Percentiles rank a stretch among this genome's conserved stretches.
Evolutionary conservation across 2,113 vertebrate genomes (phyloP).

Genomic region (Cavia aperea): DNA sequence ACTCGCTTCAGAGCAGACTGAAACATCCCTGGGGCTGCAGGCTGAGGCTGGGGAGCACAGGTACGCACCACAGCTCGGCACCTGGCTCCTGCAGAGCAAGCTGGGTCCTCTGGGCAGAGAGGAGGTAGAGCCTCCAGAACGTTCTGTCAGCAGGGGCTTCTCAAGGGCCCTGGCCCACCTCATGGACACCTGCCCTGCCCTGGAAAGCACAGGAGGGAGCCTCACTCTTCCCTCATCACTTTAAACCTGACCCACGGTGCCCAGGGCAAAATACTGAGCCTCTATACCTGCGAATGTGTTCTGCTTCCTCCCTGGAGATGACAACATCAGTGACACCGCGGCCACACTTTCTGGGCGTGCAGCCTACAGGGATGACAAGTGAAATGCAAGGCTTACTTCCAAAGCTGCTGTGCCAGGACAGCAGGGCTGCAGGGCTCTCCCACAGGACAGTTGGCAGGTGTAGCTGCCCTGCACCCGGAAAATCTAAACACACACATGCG

Average conservation of each 20-base stretch:
- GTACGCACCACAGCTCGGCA: accelerated
- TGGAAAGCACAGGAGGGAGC: background rate
- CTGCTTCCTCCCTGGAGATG: constrained; percentile 86
- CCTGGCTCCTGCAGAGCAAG: background rate
- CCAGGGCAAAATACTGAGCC: background rate
- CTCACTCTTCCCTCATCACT: accelerated
- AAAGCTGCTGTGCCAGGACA: background rate
- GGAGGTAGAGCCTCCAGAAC: background rate
- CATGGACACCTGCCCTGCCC: background rate
- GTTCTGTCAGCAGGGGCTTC: background rate
- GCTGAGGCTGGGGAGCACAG: background rate
- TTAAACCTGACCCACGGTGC: no score
- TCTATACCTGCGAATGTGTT: constrained; percentile 76
- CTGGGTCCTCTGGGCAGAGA: background rate
- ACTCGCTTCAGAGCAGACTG: accelerated
- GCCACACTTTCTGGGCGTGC: constrained; percentile 92
- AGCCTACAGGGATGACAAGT: constrained; percentile 78
- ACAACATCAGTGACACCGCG: constrained; percentile 84
- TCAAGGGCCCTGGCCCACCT: background rate
- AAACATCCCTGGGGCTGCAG: accelerated
- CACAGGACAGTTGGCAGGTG: background rate
- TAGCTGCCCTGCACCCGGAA: background rate
- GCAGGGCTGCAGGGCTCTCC: background rate
- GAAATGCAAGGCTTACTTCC: background rate
- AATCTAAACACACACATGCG: background rate